phyloP scores from a whole-genome alignment of 2,797 vertebrate genomes.

The Ambastaia sidthimunki region DNA sequence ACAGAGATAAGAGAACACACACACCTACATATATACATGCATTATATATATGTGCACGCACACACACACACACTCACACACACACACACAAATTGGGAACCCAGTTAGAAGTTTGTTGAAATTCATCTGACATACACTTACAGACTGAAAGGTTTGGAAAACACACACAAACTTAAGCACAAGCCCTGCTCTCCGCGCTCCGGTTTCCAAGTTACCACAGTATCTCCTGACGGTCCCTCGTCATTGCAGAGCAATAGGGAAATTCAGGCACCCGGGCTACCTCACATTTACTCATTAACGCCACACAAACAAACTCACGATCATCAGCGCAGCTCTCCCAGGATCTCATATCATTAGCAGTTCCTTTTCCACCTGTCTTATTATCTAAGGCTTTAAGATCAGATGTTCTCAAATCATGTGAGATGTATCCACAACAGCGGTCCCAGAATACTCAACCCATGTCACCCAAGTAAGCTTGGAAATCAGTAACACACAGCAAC shows the following conservation, averaged over 20 bases:
- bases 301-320: slow-evolving; percentile 10
- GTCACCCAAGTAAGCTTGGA: not conserved
- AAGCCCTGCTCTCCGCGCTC: slow-evolving; percentile 7
- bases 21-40: no score
- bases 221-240: not conserved
- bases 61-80: not conserved
- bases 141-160: not conserved
- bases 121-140: no score
- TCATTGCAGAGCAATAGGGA: not conserved
- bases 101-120: no score
- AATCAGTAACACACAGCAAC: not conserved
- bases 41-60: slow-evolving; percentile 1
- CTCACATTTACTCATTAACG: slow-evolving; percentile 5
- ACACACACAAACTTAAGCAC: not conserved
- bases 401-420: not conserved
- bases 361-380: slow-evolving; percentile 14
- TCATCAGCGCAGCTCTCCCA: not conserved
- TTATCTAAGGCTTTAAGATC: slow-evolving; percentile 1
- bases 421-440: not conserved
- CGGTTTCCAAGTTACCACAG: slow-evolving; percentile 48
- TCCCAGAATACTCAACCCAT: not conserved
- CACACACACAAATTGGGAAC: no score
- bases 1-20: slow-evolving; percentile 7
- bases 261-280: not conserved
- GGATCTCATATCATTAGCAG: slow-evolving; percentile 14